These are phyloP conservation scores for Ictalurus furcatus DNA, from an alignment of 2,113 vertebrate species.

Conservation along the genomic window DNA sequence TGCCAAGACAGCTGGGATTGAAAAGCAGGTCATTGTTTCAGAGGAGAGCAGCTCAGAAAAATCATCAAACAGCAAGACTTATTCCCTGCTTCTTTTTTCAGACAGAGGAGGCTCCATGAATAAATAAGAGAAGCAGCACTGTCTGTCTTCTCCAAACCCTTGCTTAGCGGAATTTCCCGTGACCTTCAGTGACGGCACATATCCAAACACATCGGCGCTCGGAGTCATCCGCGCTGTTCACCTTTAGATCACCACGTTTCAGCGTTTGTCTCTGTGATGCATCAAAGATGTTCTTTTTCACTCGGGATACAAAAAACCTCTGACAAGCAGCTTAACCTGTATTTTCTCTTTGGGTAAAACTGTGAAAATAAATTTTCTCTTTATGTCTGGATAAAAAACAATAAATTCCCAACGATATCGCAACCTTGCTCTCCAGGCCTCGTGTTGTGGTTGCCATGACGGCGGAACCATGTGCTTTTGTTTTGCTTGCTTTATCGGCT, in stretches of 20 bases:
- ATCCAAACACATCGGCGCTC: constrained; percentile 41
- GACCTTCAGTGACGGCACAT: constrained; percentile 29
- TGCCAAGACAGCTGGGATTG: constrained; percentile 31
- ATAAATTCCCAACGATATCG: background rate
- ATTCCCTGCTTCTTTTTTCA: background rate
- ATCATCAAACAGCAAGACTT: constrained; percentile 34
- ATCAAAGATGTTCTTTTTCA: background rate
- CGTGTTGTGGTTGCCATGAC: background rate
- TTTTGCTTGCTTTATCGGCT: background rate
- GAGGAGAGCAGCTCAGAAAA: constrained; percentile 61
- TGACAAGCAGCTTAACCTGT: background rate
- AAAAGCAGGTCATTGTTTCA: constrained; percentile 64
- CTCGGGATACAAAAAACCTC: background rate
- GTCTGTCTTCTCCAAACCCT: background rate
- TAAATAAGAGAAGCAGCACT: background rate
- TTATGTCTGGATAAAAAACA: too few relatives aligned
- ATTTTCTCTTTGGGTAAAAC: background rate
- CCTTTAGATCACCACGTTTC: background rate
- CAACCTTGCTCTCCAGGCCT: background rate
- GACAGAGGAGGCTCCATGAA: constrained; percentile 42
- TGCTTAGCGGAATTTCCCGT: background rate
- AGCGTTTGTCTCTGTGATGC: background rate
- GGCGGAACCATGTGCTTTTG: background rate
- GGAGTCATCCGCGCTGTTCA: background rate
- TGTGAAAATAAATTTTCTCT: background rate